Evolutionary conservation across 2,888 invertebrate species (phyloP).

Genomic region (Salticus scenicus): DNA sequence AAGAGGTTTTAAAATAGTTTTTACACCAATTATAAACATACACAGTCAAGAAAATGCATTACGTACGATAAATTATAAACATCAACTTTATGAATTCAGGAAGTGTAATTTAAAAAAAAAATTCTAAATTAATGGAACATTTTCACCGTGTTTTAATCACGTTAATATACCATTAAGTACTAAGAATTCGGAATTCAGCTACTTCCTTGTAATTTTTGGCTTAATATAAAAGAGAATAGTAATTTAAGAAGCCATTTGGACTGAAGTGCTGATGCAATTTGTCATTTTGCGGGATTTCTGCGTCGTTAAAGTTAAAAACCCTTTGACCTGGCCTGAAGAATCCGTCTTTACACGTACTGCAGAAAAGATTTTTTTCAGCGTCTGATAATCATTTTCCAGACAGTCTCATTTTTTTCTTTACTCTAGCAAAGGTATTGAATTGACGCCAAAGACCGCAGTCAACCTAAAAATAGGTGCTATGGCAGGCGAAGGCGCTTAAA

Average conservation of each 20-base stretch:
- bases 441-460: conserved; percentile 31
- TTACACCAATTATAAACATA: too few species aligned
- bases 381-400: conserved; percentile 47
- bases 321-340: conserved; percentile 11
- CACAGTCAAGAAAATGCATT: too few species aligned
- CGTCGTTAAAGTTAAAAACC: background rate
- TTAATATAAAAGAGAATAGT: background rate
- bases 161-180: too few species aligned
- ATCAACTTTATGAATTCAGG: too few species aligned
- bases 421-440: conserved; percentile 30
- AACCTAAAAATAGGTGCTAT: conserved; percentile 38
- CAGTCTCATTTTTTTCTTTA: conserved; percentile 29
- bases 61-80: too few species aligned
- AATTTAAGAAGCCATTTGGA: background rate
- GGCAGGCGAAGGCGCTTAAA: conserved; percentile 41
- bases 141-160: too few species aligned
- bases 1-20: too few species aligned
- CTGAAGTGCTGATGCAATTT: background rate
- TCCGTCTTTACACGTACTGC: conserved; percentile 23
- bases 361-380: conserved; percentile 29
- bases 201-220: too few species aligned
- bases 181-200: too few species aligned
- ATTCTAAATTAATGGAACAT: too few species aligned
- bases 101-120: too few species aligned
- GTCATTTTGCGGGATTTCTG: background rate